Percentiles rank a stretch among this genome's conserved stretches.
phyloP scores from a whole-genome alignment of 2,888 invertebrate genomes.

The Tenthredo distinguenda region DNA sequence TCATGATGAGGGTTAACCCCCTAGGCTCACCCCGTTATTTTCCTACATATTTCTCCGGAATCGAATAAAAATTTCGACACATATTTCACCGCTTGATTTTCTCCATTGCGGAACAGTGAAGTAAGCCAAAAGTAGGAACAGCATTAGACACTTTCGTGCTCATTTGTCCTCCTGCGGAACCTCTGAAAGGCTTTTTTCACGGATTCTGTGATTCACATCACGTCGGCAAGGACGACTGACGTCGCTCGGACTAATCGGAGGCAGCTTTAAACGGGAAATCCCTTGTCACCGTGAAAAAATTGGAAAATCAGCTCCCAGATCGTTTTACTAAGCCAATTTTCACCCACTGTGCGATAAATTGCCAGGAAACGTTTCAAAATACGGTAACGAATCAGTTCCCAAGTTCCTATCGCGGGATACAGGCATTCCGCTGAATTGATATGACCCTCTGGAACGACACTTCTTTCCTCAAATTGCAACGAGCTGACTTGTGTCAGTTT shows the following conservation, averaged over 20 bases:
- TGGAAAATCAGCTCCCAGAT: no score
- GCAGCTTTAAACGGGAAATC: no score
- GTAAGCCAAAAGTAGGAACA: not conserved
- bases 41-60: not conserved
- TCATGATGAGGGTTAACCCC: constrained; percentile 8
- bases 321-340: not conserved
- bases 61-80: not conserved
- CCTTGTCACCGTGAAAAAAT: no score
- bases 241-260: no score
- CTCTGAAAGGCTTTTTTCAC: not conserved
- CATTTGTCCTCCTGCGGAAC: not conserved
- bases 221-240: no score
- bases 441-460: not conserved
- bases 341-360: not conserved
- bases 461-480: not conserved
- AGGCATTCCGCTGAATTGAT: not conserved
- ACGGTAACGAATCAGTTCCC: not conserved
- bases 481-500: not conserved
- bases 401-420: not conserved
- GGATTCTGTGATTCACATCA: not conserved
- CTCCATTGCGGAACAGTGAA: constrained; percentile 1
- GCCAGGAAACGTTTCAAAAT: not conserved
- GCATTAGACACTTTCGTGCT: not conserved
- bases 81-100: not conserved
- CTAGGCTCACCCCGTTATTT: not conserved